Conservation (phyloP, 2,113 vertebrate species). For the Empidonax alnorum region DNA sequence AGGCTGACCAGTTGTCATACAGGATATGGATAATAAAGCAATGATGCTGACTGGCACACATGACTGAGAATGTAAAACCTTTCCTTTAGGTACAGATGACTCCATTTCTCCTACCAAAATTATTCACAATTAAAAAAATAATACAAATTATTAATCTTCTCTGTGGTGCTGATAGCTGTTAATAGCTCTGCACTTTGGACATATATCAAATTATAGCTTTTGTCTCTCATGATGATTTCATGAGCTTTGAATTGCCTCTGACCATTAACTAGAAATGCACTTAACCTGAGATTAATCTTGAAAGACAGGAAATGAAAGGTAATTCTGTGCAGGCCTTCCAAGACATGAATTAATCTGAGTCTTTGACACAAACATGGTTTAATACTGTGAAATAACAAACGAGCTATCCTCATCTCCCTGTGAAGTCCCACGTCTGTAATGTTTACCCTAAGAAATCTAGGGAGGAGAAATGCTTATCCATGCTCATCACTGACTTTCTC, state of each 20-base stretch:
- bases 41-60: not conserved
- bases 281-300: conserved; percentile 50
- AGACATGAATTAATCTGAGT: conserved; percentile 41
- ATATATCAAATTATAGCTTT: not conserved
- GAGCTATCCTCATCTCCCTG: not conserved
- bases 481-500: not conserved
- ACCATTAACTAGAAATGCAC: conserved; percentile 39
- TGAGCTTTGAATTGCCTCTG: conserved; percentile 12
- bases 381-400: conserved; percentile 5
- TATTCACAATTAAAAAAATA: not conserved
- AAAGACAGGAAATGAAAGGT: conserved; percentile 43
- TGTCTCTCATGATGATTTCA: conserved; percentile 13
- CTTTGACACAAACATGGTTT: conserved; percentile 30
- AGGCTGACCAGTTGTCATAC: not conserved
- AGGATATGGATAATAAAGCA: rapidly evolving
- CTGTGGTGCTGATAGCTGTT: not conserved
- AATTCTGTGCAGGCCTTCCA: conserved; percentile 4
- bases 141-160: not conserved
- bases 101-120: not conserved
- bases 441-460: not conserved
- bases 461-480: not conserved
- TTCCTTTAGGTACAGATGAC: not conserved
- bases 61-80: not conserved
- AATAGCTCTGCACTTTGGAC: not conserved
- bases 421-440: not conserved